These are phyloP conservation scores for Pollicipes pollicipes DNA, from an alignment of 1,140 invertebrate species.

Conservation along the genomic window DNA sequence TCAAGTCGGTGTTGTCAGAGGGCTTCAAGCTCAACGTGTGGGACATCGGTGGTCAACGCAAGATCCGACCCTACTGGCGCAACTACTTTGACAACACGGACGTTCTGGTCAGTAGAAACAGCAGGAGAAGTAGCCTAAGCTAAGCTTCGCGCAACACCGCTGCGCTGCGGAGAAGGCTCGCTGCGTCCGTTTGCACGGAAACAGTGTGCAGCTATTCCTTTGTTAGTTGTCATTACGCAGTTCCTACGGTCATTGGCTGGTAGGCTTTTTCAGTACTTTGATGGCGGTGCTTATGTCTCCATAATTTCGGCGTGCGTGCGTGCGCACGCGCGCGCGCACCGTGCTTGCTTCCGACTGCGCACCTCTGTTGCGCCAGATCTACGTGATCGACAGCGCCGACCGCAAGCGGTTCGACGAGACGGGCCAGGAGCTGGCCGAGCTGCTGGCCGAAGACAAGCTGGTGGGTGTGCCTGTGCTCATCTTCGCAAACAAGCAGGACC, in stretches of 20 bases:
- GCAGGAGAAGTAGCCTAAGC: slow-evolving; percentile 5
- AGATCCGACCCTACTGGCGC: slow-evolving; percentile 96
- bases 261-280: too few species aligned
- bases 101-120: slow-evolving; percentile 75
- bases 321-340: too few species aligned
- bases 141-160: too few species aligned
- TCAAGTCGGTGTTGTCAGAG: slow-evolving; percentile 90
- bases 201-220: too few species aligned
- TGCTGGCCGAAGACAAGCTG: slow-evolving; percentile 85
- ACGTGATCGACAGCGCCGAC: slow-evolving; percentile 95
- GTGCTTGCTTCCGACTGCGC: too few species aligned
- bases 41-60: slow-evolving; percentile 97
- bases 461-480: slow-evolving; percentile 57
- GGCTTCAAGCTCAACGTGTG: slow-evolving; percentile 97
- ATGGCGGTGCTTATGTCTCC: too few species aligned
- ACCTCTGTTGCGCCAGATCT: slow-evolving; percentile 50
- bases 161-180: too few species aligned
- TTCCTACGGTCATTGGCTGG: too few species aligned
- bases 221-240: too few species aligned
- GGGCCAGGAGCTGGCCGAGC: slow-evolving; percentile 73
- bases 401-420: slow-evolving; percentile 85
- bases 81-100: slow-evolving; percentile 99
- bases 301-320: too few species aligned
- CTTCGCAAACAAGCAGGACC: slow-evolving; percentile 97
- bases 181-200: too few species aligned